Evolutionary conservation across 2,113 vertebrate genomes (phyloP).

Genomic region (Corythoichthys intestinalis): DNA sequence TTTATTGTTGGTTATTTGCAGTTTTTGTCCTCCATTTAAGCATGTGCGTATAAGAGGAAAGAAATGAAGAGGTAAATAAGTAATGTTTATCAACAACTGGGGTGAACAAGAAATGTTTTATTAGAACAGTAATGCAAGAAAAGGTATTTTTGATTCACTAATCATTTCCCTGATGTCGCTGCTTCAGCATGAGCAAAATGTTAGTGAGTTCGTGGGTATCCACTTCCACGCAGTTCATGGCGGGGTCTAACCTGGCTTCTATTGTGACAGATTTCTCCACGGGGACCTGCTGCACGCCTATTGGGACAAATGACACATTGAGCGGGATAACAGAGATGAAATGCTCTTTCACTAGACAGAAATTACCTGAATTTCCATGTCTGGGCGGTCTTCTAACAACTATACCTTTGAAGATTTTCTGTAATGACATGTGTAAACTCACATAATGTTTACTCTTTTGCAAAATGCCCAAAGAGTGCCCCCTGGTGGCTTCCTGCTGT

Average conservation of each 20-base stretch:
- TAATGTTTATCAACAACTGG: background rate
- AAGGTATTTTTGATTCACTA: background rate
- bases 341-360: no score
- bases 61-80: conserved; percentile 56
- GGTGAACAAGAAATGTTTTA: no score
- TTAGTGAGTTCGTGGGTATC: conserved; percentile 50
- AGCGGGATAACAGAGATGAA: no score
- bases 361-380: no score
- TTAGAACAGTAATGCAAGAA: conserved; percentile 5
- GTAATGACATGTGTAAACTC: no score
- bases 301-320: background rate
- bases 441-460: no score
- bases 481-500: conserved; percentile 47
- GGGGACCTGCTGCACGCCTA: conserved; percentile 6
- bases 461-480: conserved; percentile 43
- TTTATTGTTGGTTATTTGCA: no score
- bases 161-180: conserved; percentile 26
- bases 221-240: conserved; percentile 24
- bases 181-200: conserved; percentile 61
- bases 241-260: conserved; percentile 18
- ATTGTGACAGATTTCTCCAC: background rate
- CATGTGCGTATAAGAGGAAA: conserved; percentile 54
- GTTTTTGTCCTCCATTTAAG: background rate
- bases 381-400: no score
- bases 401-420: no score